Percentiles rank a stretch among this genome's conserved stretches.
Evolutionary conservation across 2,888 invertebrate genomes (phyloP).

Genomic region (Meloe dianella): DNA sequence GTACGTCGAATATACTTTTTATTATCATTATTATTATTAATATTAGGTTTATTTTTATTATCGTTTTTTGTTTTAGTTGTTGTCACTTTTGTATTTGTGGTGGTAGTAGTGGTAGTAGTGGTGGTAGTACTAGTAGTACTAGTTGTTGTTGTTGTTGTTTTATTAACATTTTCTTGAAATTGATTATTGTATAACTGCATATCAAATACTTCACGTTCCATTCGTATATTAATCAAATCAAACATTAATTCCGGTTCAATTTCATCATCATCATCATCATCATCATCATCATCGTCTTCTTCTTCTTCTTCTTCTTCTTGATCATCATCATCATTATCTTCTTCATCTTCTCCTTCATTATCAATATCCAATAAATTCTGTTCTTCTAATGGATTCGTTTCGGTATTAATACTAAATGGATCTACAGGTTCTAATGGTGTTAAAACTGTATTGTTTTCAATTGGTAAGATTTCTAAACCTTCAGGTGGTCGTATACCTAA

Average conservation of each 20-base stretch:
- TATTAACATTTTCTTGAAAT: not conserved
- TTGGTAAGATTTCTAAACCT: conserved; percentile 12
- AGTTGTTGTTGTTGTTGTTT: not conserved
- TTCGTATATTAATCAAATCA: conserved; percentile 12
- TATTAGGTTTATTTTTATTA: conserved; percentile 3
- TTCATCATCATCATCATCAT: conserved; percentile 12
- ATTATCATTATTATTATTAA: not conserved
- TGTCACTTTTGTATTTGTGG: not conserved
- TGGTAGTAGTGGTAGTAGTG: conserved; percentile 14
- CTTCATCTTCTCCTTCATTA: not conserved
- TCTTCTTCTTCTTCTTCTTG: not conserved
- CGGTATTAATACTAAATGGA: not conserved
- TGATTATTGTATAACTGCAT: conserved; percentile 2
- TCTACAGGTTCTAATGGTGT: conserved; percentile 13
- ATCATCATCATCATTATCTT: not conserved
- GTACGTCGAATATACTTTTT: conserved; percentile 24
- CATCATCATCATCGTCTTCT: not conserved
- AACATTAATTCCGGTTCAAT: conserved; percentile 8
- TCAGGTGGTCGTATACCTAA: conserved; percentile 11
- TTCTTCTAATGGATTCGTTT: not conserved
- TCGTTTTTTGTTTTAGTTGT: conserved; percentile 1
- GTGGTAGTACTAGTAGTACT: not conserved
- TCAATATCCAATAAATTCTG: not conserved
- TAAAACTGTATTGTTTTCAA: conserved; percentile 3
- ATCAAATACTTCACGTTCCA: conserved; percentile 10